Evolutionary conservation across 2,113 vertebrate species (phyloP).

Genomic region (Chloroceryle aenea): DNA sequence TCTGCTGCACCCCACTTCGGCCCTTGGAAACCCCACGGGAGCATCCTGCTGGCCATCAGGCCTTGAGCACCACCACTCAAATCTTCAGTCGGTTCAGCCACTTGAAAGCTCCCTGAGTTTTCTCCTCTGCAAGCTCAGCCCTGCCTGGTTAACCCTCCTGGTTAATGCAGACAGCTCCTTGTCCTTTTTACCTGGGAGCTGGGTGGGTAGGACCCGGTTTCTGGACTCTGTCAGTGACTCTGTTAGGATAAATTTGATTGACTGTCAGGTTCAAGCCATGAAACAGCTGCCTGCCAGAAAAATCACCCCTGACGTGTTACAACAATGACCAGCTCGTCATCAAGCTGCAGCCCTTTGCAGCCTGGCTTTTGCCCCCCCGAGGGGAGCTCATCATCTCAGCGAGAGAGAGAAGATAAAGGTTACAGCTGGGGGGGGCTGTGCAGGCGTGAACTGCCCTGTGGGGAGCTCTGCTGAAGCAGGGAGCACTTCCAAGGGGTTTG

Average conservation of each 20-base stretch:
- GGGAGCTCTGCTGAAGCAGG: neutral
- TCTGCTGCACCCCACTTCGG: neutral
- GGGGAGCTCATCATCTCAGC: neutral
- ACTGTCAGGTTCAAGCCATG: neutral
- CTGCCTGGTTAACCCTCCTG: neutral
- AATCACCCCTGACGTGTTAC: neutral
- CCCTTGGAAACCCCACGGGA: neutral
- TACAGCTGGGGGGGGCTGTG: neutral
- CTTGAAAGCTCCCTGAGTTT: neutral
- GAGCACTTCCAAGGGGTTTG: fast-evolving
- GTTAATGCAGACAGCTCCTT: neutral
- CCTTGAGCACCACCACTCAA: neutral
- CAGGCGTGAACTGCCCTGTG: neutral
- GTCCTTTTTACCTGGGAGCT: neutral
- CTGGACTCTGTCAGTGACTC: neutral
- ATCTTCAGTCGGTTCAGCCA: neutral
- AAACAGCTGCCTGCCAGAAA: neutral
- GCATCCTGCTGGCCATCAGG: fast-evolving
- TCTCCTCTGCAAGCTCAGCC: neutral
- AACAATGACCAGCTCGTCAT: neutral
- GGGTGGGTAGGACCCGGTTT: neutral
- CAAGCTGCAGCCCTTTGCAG: neutral
- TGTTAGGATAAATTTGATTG: neutral
- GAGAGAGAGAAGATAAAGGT: neutral
- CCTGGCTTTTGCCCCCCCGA: neutral